Percentiles rank a stretch among this genome's conserved stretches.
phyloP scores from a whole-genome alignment of 2,888 invertebrate genomes.

The Tenthredo scrophulariae region DNA sequence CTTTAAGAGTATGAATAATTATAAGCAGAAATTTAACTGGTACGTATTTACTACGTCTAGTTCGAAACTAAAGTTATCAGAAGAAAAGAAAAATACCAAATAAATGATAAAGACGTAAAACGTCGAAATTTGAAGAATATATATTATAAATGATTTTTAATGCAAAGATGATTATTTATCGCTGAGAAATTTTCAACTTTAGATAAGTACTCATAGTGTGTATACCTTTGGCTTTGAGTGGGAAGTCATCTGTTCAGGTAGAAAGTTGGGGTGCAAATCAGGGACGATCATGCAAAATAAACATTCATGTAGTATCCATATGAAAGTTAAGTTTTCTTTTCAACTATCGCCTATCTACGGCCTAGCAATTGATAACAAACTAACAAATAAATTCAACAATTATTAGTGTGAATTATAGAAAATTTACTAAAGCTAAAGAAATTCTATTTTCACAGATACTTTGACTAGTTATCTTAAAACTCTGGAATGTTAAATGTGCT shows the following conservation, averaged over 20 bases:
- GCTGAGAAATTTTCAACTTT: conserved; percentile 5
- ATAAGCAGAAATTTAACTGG: neutral
- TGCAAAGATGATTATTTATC: neutral
- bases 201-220: conserved; percentile 61
- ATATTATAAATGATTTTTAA: conserved; percentile 15
- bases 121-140: neutral
- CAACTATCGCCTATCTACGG: neutral
- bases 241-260: conserved; percentile 75
- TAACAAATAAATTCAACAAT: neutral
- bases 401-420: neutral
- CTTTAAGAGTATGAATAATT: neutral
- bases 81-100: neutral
- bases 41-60: neutral
- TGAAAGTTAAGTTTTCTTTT: conserved; percentile 54
- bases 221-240: conserved; percentile 75
- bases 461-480: neutral
- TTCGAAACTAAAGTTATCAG: neutral
- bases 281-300: conserved; percentile 76
- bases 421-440: neutral
- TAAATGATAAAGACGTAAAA: conserved; percentile 6
- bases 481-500: neutral
- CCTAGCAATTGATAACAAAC: neutral
- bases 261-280: conserved; percentile 73
- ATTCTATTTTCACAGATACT: neutral
- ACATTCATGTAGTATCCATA: conserved; percentile 73